phyloP scores from a whole-genome alignment of 2,113 vertebrate species.

The Egretta garzetta region DNA sequence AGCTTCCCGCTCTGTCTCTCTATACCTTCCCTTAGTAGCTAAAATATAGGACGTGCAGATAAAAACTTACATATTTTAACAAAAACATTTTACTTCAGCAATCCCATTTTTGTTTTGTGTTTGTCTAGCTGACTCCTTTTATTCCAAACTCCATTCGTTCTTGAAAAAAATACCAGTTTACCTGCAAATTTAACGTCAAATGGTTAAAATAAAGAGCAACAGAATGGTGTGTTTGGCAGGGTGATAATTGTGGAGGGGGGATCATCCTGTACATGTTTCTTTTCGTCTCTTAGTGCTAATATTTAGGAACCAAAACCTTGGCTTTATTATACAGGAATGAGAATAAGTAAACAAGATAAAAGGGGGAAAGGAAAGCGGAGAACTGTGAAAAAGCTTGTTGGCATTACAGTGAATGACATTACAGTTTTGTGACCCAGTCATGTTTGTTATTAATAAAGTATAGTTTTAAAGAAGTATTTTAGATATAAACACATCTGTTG shows the following conservation, averaged over 20 bases:
- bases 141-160: not conserved
- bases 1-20: not conserved
- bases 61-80: not conserved
- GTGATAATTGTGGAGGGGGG: not conserved
- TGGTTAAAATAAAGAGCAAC: not conserved
- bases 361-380: not conserved
- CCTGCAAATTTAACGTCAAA: not conserved
- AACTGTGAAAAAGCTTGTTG: not conserved
- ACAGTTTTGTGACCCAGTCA: not conserved
- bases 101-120: not conserved
- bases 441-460: not conserved
- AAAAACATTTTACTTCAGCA: not conserved
- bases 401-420: not conserved
- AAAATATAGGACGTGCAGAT: not conserved
- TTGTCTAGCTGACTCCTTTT: not conserved
- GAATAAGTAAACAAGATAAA: not conserved
- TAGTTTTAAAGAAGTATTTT: not conserved
- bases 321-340: not conserved
- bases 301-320: not conserved
- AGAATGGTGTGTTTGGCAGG: not conserved
- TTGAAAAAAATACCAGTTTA: not conserved
- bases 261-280: not conserved
- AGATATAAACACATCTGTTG: constrained; percentile 6
- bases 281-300: not conserved
- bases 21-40: not conserved